Base-by-base conservation (phyloP, 2,888 invertebrate species). In the Lampropteryx suffumata region DNA sequence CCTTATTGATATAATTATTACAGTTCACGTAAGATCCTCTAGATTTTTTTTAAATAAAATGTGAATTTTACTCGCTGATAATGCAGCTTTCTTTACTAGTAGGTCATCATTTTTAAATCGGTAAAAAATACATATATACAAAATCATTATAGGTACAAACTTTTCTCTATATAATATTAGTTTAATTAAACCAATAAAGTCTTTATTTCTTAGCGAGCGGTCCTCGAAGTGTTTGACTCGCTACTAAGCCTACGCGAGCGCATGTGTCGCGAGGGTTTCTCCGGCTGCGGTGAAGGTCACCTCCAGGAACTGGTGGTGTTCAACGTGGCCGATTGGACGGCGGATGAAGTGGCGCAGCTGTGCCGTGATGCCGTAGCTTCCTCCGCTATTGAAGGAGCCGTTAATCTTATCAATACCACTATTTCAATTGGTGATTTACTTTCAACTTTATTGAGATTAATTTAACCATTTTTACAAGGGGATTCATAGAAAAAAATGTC, bases 301-400 rank as follows among this genome's bases (percentile, higher is more conserved):
- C 67, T 67, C 27, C 64, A 82, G 40, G 86, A 90, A 41, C 61
- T 89, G 54, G 73, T 82, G 41, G 69, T 89, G 40, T 83, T 85
- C 57, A 88, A 88, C 56, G 89, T 90, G 24, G 82, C 78, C 0
- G 87, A 89, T 59, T 89, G 89, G 90, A 71, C 86, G 1, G 56
- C 77, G 0, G 82, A 86, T 3, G 89, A 90, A 57, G 67, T 90
- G 7, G 57, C 82, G 0, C 81, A 85, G 44, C 66, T 87, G 8
- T 86, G 82, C 49, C 79, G 73, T 5, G 81, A 84, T 32, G 80
- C 79, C 7, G 64, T 65, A 4, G 67, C 71, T 4, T 67, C 76
- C 6, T 67, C 76, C 1, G 58, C 59, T 10, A 60, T 66, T 0
- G 79, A 82, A 5, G 74, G 73, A 10, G 79, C 79, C 10, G 52